Evolutionary conservation across 1,140 invertebrate species (phyloP).

Genomic region (Stenopsyche tienmushanensis): DNA sequence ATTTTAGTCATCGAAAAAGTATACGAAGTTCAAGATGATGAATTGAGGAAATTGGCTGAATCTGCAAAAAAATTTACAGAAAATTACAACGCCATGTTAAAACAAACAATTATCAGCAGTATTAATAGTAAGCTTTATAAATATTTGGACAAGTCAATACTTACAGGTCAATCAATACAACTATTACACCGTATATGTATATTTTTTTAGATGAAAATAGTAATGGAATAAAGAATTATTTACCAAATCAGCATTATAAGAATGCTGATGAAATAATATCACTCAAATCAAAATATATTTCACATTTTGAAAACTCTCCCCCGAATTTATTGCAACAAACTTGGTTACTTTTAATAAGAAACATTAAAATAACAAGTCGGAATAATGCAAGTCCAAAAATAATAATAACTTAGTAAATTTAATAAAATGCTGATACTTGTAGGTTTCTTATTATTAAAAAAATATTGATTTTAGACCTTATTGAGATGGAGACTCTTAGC

Average conservation of each 20-base stretch:
- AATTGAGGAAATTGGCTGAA: constrained; percentile 58
- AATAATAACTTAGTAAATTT: not conserved
- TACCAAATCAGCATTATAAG: not conserved
- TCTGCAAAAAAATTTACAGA: constrained; percentile 58
- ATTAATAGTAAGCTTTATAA: constrained; percentile 18
- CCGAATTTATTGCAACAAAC: constrained; percentile 54
- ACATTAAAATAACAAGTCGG: constrained; percentile 60
- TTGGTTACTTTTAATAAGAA: constrained; percentile 61
- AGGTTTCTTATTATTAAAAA: not conserved
- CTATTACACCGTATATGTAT: constrained; percentile 34
- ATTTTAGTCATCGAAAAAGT: constrained; percentile 78
- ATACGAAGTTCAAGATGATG: constrained; percentile 70
- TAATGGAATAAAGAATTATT: constrained; percentile 5
- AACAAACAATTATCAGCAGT: constrained; percentile 9
- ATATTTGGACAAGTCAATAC: not conserved
- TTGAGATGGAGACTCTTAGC: constrained; percentile 74
- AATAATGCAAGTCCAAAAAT: constrained; percentile 59
- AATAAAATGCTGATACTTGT: not conserved
- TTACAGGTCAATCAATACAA: constrained; percentile 41
- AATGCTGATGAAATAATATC: too few species aligned
- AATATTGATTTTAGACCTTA: constrained; percentile 59
- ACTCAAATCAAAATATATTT: too few species aligned
- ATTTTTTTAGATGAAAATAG: constrained; percentile 18
- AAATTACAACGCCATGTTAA: constrained; percentile 46
- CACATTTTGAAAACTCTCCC: too few species aligned